Evolutionary conservation across 2,113 vertebrate species (phyloP), one percentile per base, ranked within the genome.

Genomic region (Ammodytes marinus): DNA sequence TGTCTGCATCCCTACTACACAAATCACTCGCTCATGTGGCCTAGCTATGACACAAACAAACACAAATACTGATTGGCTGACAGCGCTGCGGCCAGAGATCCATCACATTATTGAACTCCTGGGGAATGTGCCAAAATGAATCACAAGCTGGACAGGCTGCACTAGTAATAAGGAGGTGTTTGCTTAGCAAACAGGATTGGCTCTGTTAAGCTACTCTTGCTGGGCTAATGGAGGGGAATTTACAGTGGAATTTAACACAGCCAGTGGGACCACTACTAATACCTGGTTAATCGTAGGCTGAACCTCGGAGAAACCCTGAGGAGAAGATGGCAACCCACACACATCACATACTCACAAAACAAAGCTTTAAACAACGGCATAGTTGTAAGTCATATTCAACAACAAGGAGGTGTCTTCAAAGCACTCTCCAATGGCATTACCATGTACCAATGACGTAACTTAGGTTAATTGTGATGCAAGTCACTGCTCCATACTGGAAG

Each of bases 31-130:
- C 75, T 85, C 50, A 45, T 75, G 79, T 71, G 74, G 80, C 70
- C 59, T 6, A 43, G 70, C 88, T 75, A 86, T 89, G 87, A 84
- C 85, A 79, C 80, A 88, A 84, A 88, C 82, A 81, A 82, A 89
- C 81, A 89, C 88, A 90, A 89, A 91, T 79, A 89, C 81, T 74
- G 88, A 86, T 17, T 17, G 47, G 67, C 65, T 81, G 85, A 86
- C 88, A 88, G 83, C 82, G 81, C 77, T 40, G 67, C 84, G 82
- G 88, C 83, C 83, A 84, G 76, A 87, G 54, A 89, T 89, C 83
- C 83, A 87, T 90, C 89, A 84, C 69, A 69, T 64, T 72, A 88
- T 83, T 1, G 75, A 91, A 87, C 82, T 82, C 63, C 65, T 66
- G 65, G 86, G 80, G 69, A 89, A 79, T 55, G 73, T 72, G 57